Conservation (phyloP, 23 tunicate species). For the Trididemnum miniatum region DNA sequence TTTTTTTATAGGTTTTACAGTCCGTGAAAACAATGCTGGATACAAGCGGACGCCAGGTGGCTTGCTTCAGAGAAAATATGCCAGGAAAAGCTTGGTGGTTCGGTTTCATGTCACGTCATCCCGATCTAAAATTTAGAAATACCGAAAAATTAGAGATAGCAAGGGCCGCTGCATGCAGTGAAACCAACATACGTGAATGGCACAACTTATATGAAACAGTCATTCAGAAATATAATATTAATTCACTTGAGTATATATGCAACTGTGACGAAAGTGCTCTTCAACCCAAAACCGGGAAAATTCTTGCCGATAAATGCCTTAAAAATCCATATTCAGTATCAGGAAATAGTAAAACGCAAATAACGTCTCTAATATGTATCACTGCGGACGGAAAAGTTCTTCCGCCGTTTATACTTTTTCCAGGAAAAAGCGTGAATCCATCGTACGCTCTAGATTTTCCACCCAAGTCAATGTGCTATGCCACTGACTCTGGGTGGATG, state of each 20-base stretch:
- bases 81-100: slow-evolving; percentile 33
- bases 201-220: not conserved
- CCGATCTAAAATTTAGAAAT: not conserved
- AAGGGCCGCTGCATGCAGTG: not conserved
- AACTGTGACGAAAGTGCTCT: slow-evolving; percentile 20
- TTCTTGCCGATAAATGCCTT: not conserved
- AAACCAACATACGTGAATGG: not conserved
- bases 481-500: slow-evolving; percentile 17
- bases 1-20: not conserved
- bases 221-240: not conserved
- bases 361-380: slow-evolving; percentile 13
- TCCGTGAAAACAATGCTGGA: slow-evolving; percentile 9
- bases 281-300: slow-evolving; percentile 5
- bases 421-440: slow-evolving; percentile 25
- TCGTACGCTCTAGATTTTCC: slow-evolving; percentile 11
- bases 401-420: slow-evolving; percentile 20
- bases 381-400: not conserved
- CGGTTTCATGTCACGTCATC: not conserved
- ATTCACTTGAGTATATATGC: not conserved
- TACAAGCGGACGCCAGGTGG: not conserved
- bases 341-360: not conserved
- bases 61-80: not conserved
- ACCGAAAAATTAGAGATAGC: not conserved
- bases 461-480: not conserved
- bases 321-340: not conserved